Conservation (phyloP, 2,888 invertebrate species). For the Hylaea fasciaria region DNA sequence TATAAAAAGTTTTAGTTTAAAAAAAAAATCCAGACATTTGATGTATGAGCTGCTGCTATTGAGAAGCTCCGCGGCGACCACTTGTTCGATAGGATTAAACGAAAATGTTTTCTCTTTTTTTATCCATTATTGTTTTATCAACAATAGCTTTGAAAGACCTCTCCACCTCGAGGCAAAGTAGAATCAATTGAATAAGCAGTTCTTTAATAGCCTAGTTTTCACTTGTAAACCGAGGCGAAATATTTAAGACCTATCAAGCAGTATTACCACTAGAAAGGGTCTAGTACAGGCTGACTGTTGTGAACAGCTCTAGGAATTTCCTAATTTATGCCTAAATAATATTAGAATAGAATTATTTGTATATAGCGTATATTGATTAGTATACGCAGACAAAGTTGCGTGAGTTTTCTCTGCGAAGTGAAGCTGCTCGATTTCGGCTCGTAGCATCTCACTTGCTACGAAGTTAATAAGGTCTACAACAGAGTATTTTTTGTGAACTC, state of each 20-base stretch:
- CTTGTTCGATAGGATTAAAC: too few relatives aligned
- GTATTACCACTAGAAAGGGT: not conserved
- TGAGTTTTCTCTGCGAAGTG: not conserved
- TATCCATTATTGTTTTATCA: not conserved
- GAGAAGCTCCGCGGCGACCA: too few relatives aligned
- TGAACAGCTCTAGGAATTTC: conserved; percentile 10
- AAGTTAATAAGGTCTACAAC: too few relatives aligned
- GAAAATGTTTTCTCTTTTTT: too few relatives aligned
- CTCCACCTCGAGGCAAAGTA: not conserved
- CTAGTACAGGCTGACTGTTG: conserved; percentile 2
- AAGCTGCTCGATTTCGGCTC: not conserved
- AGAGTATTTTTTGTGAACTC: too few relatives aligned
- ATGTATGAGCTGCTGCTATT: too few relatives aligned
- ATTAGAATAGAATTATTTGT: too few relatives aligned
- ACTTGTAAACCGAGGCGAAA: not conserved
- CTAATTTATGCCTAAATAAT: conserved; percentile 14
- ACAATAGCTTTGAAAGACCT: not conserved
- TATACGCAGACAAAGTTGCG: not conserved
- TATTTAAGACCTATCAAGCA: not conserved
- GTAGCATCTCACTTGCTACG: not conserved
- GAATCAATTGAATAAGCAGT: not conserved
- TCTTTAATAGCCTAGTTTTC: not conserved
- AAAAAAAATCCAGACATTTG: too few relatives aligned
- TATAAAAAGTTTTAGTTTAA: too few relatives aligned
- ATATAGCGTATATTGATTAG: too few relatives aligned